Base-by-base conservation (phyloP, 2,888 invertebrate genomes). In the Proisotoma minuta region DNA sequence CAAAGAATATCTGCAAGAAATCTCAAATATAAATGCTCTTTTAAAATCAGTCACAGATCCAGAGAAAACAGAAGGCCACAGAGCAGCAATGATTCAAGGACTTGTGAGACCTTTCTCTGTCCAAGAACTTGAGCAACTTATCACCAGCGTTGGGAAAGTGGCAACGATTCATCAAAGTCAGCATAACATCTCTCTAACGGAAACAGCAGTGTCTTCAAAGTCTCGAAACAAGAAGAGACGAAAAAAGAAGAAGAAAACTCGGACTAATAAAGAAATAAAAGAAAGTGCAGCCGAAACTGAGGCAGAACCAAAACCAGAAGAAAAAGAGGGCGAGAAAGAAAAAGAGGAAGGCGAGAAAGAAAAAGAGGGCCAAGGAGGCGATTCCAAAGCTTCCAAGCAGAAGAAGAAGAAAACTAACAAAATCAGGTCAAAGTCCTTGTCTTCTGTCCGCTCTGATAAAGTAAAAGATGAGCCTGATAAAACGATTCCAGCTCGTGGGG, bases 81-180 rank as follows among this genome's bases (percentile, higher is more conserved):
- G 18, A 20, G 29, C 28, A n/a, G 24, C 22, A 28, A 3, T 52
- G 18, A 52, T 52, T n/a, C 28, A 28, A 12, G 52, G 52, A 15
- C 28, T 28, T 28, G 52, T 28, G 3, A 5, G 52, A n/a, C 52
- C 52, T 15, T 52, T 52, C 28, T 52, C 52, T 8, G 29, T 29
- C 15, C 4, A n/a, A 3, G 52, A 52, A 52, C 26, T 52, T 10
- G 3, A 52, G 12, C 52, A 52, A 26, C 20, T 52, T 27, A 8
- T 52, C n/a, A 52, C 8, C 4, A 52, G 52, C 18, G 26, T 52
- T 26, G 52, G 52, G 3, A 52, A 28, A 10, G 52, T 52, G 4
- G 52, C 52, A 5, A 28, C 52, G 12, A 52, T 52, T 52, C 29
- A 52, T 28, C 27, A 52, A 52, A 15, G 20, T n/a, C 43, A n/a